Conservation (phyloP, 2,113 vertebrate species). For the Sporophila hypoxantha region DNA sequence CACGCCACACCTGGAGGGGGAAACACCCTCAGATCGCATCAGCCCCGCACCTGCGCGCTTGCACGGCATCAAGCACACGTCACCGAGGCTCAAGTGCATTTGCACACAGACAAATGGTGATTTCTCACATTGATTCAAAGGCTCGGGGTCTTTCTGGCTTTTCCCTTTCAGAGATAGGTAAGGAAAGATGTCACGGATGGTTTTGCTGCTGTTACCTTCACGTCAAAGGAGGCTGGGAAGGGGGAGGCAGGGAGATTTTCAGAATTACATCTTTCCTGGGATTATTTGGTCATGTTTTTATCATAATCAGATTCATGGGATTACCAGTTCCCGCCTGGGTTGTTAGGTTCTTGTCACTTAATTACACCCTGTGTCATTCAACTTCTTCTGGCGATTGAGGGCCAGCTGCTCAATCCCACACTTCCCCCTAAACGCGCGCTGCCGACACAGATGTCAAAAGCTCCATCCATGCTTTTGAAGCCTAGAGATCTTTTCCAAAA, state of each 20-base stretch:
- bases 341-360: constrained; percentile 26
- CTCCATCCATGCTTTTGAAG: constrained; percentile 23
- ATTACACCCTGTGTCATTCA: constrained; percentile 14
- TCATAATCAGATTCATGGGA: constrained; percentile 15
- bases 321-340: constrained; percentile 27
- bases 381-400: constrained; percentile 13
- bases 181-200: not conserved
- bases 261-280: not conserved
- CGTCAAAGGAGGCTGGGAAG: constrained; percentile 1
- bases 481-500: constrained; percentile 40
- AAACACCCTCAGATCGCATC: not conserved
- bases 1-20: not conserved
- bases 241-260: constrained; percentile 29
- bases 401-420: constrained; percentile 27
- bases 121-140: not conserved
- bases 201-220: constrained; percentile 26
- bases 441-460: constrained; percentile 25
- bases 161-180: constrained; percentile 18
- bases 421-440: not conserved
- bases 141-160: not conserved
- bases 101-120: not conserved
- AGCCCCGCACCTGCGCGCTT: not conserved
- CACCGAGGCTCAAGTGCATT: not conserved
- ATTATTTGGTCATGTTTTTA: constrained; percentile 6
- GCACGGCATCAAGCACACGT: not conserved